These are phyloP conservation scores for Linurgus olivaceus DNA, from an alignment of 2,797 vertebrate genomes.

Conservation along the genomic window DNA sequence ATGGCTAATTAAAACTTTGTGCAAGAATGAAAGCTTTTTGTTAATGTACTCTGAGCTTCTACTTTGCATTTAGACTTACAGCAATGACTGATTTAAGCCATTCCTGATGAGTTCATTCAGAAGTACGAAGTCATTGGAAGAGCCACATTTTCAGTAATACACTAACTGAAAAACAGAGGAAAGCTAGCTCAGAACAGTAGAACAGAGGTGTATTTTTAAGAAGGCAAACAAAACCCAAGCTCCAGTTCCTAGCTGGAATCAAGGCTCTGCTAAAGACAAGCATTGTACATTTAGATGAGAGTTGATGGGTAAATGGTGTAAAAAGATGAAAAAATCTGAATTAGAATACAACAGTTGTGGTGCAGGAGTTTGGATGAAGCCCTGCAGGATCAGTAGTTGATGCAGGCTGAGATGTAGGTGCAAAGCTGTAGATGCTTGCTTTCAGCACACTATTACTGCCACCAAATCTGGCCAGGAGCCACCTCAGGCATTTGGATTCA, in stretches of 20 bases:
- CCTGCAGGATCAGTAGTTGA: neutral
- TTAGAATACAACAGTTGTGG: neutral
- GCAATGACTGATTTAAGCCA: slow-evolving; percentile 13
- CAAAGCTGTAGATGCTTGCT: neutral
- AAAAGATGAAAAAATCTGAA: neutral
- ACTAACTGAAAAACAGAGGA: neutral
- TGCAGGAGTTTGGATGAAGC: neutral
- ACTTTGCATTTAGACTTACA: neutral
- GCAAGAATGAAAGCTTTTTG: slow-evolving; percentile 40
- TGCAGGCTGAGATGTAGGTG: neutral
- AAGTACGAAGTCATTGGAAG: neutral
- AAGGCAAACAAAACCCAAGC: neutral
- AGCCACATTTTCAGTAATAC: neutral
- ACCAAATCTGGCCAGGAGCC: neutral
- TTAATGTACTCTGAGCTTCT: slow-evolving; percentile 12
- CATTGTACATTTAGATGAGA: neutral
- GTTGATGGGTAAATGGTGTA: neutral
- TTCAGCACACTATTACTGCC: neutral
- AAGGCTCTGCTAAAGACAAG: neutral
- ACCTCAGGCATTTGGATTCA: accelerated
- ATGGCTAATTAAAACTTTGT: slow-evolving; percentile 48
- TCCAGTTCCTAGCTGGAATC: neutral
- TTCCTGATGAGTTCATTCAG: neutral
- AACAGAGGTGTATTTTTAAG: neutral
- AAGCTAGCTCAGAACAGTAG: neutral